Base-by-base conservation (phyloP, 2,797 vertebrate species). In the Pitangus sulphuratus region DNA sequence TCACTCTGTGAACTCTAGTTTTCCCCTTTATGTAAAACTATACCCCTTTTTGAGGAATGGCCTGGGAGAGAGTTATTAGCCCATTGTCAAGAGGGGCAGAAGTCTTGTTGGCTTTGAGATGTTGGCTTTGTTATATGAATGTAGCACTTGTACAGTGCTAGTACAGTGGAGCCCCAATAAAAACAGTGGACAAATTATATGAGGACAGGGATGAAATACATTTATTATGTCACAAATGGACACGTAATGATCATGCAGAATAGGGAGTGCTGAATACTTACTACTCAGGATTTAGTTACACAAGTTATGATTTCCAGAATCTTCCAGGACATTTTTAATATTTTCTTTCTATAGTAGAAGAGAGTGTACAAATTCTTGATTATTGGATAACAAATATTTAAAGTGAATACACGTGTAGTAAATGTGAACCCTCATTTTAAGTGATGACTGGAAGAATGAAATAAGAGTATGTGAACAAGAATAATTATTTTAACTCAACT, bases 401-500 rank as follows among this genome's bases (percentile, higher is more conserved):
- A 92, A 86, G 33, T 17, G 8, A 88, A 62, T 65, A 66, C 13
- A 28, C 0, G 0, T 40, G 79, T 48, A 74, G 26, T 47, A 79
- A 93, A 80, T 2, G 20, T 5, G n/a, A 84, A 70, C 11, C 15
- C 12, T 74, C 15, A 39, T 84, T 93, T 95, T 47, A 89, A 88
- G 56, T 44, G 39, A 87, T 77, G 78, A 33, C 21, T 92, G 68
- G 58, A 94, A 95, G 57, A 82, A 58, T 71, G 78, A 89, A 91
- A 77, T 37, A 84, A 66, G 53, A 77, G 21, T 22, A 82, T 42
- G n/a, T 51, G 94, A 94, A 84, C 30, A 89, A 64, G 48, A 94
- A 47, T 83, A 92, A 76, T 94, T 91, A 86, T 89, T 97, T 93
- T 93, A 85, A 89, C 42, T 87, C 58, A 93, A 69, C 4, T 35